Evolutionary conservation across 1,140 invertebrate genomes (phyloP).

Genomic region (Batillaria attramentaria): DNA sequence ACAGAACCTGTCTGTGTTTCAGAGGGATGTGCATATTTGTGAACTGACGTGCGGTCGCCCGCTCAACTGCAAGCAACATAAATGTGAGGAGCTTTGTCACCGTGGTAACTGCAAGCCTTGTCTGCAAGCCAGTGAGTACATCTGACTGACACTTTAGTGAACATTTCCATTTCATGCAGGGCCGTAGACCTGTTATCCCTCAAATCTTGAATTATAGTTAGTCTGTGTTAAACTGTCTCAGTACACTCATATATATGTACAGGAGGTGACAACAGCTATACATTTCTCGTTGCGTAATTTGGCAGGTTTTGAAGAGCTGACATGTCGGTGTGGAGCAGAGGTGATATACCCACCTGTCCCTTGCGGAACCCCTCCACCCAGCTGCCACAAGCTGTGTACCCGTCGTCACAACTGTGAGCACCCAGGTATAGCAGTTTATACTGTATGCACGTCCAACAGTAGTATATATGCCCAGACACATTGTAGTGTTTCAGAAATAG

Average conservation of each 20-base stretch:
- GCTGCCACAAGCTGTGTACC: constrained; percentile 84
- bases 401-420: constrained; percentile 87
- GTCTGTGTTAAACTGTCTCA: too few species aligned
- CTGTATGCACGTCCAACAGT: too few species aligned
- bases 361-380: constrained; percentile 89
- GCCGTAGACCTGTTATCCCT: too few species aligned
- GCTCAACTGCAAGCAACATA: constrained; percentile 88
- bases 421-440: constrained; percentile 74
- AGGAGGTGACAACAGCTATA: too few species aligned
- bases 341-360: constrained; percentile 91
- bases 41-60: constrained; percentile 85
- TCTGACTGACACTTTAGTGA: too few species aligned
- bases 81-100: constrained; percentile 91
- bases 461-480: too few species aligned
- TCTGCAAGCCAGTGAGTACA: constrained; percentile 83
- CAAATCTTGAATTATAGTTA: too few species aligned
- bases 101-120: constrained; percentile 89
- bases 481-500: too few species aligned
- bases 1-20: constrained; percentile 24
- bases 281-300: neutral
- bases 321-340: constrained; percentile 90
- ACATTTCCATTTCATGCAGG: too few species aligned
- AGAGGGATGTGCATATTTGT: constrained; percentile 85
- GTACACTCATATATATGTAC: neutral
- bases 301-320: constrained; percentile 89